Evolutionary conservation across 1,140 invertebrate genomes (phyloP).

Genomic region (Dendroctonus valens): DNA sequence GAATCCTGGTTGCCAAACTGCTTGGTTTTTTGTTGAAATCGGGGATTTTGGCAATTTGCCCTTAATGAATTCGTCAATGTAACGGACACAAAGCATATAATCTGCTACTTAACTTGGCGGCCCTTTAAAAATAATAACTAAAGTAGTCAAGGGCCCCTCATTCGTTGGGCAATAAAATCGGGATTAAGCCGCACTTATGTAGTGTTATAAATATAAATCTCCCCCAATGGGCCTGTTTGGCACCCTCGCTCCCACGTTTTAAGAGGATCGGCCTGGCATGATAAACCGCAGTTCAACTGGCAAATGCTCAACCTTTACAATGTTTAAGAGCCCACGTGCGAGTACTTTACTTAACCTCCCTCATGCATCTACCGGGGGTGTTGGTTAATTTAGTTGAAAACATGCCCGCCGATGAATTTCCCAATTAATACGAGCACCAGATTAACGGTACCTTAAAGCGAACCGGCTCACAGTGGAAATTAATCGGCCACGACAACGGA

Average conservation of each 20-base stretch:
- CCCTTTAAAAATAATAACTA: slow-evolving; percentile 28
- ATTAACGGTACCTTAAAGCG: neutral
- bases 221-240: slow-evolving; percentile 21
- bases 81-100: slow-evolving; percentile 13
- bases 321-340: slow-evolving; percentile 23
- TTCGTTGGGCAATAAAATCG: slow-evolving; percentile 25
- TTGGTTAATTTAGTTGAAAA: no score
- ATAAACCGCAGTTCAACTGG: slow-evolving; percentile 31
- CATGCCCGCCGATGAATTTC: no score
- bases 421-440: neutral
- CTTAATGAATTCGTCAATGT: no score
- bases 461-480: slow-evolving; percentile 1
- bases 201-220: slow-evolving; percentile 30
- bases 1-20: no score
- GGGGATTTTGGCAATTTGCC: no score
- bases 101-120: slow-evolving; percentile 34
- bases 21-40: no score
- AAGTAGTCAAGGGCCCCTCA: slow-evolving; percentile 30
- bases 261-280: slow-evolving; percentile 27
- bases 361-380: no score
- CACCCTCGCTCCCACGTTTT: slow-evolving; percentile 27
- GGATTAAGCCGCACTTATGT: slow-evolving; percentile 36
- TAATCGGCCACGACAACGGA: no score
- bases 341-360: slow-evolving; percentile 2
- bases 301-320: slow-evolving; percentile 29